Evolutionary conservation across 2,888 invertebrate species (phyloP).

Genomic region (Archips xylosteana): DNA sequence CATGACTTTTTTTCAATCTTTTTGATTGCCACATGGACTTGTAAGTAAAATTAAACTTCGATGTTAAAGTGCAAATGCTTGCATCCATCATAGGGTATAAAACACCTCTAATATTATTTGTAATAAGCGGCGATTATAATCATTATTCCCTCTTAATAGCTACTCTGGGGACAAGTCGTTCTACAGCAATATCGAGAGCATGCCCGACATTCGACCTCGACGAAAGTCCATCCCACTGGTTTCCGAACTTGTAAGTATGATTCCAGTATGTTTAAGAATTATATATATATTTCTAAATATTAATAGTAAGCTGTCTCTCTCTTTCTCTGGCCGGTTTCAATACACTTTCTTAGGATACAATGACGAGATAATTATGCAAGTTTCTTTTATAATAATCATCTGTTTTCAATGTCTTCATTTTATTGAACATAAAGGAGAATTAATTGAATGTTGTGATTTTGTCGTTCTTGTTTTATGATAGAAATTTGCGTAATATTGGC

Average conservation of each 20-base stretch:
- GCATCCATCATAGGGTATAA: no score
- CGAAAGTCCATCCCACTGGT: slow-evolving; percentile 99
- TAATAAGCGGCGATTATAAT: not conserved
- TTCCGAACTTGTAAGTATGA: slow-evolving; percentile 97
- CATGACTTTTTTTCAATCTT: no score
- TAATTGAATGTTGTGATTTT: not conserved
- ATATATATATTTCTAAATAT: slow-evolving; percentile 57
- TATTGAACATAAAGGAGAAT: not conserved
- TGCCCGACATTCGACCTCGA: slow-evolving; percentile 99
- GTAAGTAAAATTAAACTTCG: no score
- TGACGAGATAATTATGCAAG: slow-evolving; percentile 2
- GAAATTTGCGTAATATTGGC: slow-evolving; percentile 17
- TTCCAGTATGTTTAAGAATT: slow-evolving; percentile 47
- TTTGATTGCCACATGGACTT: no score
- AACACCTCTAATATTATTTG: not conserved
- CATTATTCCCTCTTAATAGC: slow-evolving; percentile 71
- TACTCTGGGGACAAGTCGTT: slow-evolving; percentile 98
- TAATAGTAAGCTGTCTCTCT: slow-evolving; percentile 67
- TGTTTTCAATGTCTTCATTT: not conserved
- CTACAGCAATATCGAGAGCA: slow-evolving; percentile 99
- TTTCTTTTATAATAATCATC: slow-evolving; percentile 12
- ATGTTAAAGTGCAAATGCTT: no score
- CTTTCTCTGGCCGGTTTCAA: slow-evolving; percentile 69
- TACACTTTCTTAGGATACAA: slow-evolving; percentile 57
- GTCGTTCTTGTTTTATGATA: not conserved